A percentile compares a stretch with the other conserved stretches of the same genome.
Evolutionary conservation across 2,797 vertebrate genomes (phyloP).

Genomic region (Staurois parvus): DNA sequence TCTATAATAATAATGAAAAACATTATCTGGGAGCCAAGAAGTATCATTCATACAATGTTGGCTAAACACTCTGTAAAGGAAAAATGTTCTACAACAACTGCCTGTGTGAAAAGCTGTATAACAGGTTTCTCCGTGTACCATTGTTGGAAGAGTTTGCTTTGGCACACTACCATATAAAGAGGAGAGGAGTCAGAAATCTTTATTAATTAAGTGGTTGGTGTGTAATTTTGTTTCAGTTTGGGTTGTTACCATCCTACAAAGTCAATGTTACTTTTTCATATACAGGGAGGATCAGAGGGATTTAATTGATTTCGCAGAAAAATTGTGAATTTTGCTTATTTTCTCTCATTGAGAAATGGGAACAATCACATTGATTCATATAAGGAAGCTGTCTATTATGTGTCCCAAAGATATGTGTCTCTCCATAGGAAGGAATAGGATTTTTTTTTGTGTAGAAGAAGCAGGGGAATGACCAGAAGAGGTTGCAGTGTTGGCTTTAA

Average conservation of each 20-base stretch:
- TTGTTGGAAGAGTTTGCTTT: constrained; percentile 40
- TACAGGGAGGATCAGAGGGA: no score
- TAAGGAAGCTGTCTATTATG: no score
- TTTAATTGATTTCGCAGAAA: no score
- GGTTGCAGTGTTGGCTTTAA: no score
- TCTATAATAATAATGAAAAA: constrained; percentile 31
- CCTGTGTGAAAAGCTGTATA: constrained; percentile 39
- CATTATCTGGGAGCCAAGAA: constrained; percentile 25
- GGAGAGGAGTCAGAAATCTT: constrained; percentile 10
- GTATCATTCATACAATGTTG: constrained; percentile 30
- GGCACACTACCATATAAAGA: constrained; percentile 25
- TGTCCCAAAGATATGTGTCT: no score
- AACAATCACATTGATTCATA: no score
- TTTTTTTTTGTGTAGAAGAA: no score
- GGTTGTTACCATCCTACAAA: neutral
- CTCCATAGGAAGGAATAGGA: no score
- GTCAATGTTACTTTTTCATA: no score
- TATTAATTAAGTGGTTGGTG: neutral
- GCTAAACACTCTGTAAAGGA: constrained; percentile 31
- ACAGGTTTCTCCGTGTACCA: constrained; percentile 36
- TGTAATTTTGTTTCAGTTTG: neutral
- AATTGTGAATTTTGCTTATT: no score
- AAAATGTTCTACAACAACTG: constrained; percentile 32
- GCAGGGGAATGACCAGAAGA: no score
- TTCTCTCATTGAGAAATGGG: no score